Percentiles rank a stretch among this genome's conserved stretches.
phyloP scores from a whole-genome alignment of 2,797 vertebrate genomes.

The Karalla daura region DNA sequence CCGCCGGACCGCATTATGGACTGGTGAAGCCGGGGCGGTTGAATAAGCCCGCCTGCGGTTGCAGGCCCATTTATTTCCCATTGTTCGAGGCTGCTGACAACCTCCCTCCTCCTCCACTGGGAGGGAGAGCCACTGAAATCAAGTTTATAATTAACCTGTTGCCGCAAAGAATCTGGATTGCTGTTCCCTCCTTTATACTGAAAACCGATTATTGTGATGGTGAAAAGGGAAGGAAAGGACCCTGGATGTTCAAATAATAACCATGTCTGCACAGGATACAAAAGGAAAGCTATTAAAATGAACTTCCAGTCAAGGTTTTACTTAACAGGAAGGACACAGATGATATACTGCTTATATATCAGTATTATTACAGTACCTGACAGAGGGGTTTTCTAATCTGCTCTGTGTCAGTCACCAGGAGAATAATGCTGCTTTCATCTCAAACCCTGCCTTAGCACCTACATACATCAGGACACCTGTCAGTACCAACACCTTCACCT shows the following conservation, averaged over 20 bases:
- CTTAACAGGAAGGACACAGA: too few species aligned
- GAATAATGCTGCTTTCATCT: too few species aligned
- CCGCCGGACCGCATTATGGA: background rate
- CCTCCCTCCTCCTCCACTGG: conserved; percentile 10
- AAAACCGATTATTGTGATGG: too few species aligned
- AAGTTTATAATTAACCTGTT: conserved; percentile 37
- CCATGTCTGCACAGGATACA: background rate
- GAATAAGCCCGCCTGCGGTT: conserved; percentile 13
- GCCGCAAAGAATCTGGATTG: background rate
- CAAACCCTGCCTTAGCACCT: background rate
- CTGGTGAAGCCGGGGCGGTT: background rate
- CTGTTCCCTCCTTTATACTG: background rate
- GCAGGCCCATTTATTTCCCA: conserved; percentile 22
- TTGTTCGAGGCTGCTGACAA: conserved; percentile 37
- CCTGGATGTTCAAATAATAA: background rate
- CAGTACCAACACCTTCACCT: background rate
- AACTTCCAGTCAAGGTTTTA: too few species aligned
- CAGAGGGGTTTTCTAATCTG: too few species aligned
- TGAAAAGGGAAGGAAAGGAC: too few species aligned
- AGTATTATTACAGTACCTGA: too few species aligned
- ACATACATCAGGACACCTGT: background rate
- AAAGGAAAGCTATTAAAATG: too few species aligned
- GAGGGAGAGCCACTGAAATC: conserved; percentile 22
- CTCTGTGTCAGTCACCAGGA: background rate
- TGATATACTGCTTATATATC: too few species aligned